Conservation (phyloP, 2,113 vertebrate genomes). For the Bombycilla garrulus region DNA sequence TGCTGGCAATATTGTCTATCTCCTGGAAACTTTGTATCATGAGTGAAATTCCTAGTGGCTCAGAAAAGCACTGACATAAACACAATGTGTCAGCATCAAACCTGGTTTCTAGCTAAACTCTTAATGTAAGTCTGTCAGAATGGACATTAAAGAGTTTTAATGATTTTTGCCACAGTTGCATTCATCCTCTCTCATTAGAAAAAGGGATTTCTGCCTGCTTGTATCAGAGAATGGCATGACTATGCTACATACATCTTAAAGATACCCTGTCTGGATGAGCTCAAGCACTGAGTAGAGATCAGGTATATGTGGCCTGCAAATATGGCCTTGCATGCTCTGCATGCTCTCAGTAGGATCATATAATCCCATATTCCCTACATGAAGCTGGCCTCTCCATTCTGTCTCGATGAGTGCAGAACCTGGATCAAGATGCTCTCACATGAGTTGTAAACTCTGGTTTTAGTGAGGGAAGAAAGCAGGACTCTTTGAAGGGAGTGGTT, state of each 20-base stretch:
- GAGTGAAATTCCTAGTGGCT: background rate
- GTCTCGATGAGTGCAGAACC: fast-evolving
- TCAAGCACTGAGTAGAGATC: background rate
- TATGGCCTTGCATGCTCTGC: background rate
- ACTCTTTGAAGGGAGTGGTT: background rate
- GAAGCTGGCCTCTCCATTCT: background rate
- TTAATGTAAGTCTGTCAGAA: background rate
- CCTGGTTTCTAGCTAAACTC: background rate
- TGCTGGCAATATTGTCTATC: background rate
- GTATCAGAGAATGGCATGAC: background rate
- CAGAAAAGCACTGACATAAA: background rate
- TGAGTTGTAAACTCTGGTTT: background rate
- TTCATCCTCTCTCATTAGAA: background rate
- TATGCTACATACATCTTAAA: background rate
- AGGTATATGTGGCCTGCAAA: background rate
- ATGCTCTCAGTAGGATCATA: too few species aligned
- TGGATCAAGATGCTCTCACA: background rate
- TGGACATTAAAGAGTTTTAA: background rate
- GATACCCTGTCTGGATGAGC: background rate
- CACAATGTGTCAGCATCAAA: background rate
- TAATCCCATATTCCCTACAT: background rate
- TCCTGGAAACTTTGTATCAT: background rate
- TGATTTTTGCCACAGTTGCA: background rate
- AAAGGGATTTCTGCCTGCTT: background rate
- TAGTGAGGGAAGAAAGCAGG: background rate